A percentile compares a stretch with the other conserved stretches of the same genome.
phyloP scores from a whole-genome alignment of 1,140 invertebrate species.

The Platyscapa corneri region DNA sequence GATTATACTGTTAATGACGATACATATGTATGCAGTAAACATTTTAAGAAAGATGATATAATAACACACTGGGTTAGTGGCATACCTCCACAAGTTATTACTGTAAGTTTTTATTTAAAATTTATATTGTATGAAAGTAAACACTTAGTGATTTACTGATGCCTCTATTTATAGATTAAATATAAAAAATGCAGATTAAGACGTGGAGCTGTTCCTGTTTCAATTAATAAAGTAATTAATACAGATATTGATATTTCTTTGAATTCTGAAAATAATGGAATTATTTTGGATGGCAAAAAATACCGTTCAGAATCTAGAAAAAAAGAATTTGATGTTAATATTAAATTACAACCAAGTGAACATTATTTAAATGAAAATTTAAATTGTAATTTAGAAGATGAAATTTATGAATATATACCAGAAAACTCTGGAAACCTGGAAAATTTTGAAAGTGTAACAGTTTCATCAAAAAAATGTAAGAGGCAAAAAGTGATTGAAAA shows the following conservation, averaged over 20 bases:
- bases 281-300: conserved; percentile 31
- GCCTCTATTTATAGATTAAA: conserved; percentile 63
- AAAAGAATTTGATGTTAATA: neutral
- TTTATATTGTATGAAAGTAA: neutral
- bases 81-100: conserved; percentile 68
- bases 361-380: conserved; percentile 36
- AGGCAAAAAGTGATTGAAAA: neutral
- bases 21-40: conserved; percentile 70
- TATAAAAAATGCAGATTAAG: conserved; percentile 71
- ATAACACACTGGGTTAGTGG: conserved; percentile 71
- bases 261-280: neutral
- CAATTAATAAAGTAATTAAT: conserved; percentile 15
- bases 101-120: conserved; percentile 58
- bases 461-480: neutral
- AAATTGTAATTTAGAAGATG: conserved; percentile 35
- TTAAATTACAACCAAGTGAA: neutral
- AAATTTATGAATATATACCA: conserved; percentile 42
- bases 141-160: neutral
- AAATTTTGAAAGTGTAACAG: conserved; percentile 3
- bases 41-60: conserved; percentile 68
- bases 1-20: conserved; percentile 67
- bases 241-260: conserved; percentile 31
- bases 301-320: conserved; percentile 25
- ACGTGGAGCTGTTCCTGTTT: conserved; percentile 65
- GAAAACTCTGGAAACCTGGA: conserved; percentile 6